These are phyloP conservation scores for Drosophila pectinifera DNA, from an alignment of 1,140 invertebrate genomes.

Conservation along the genomic window DNA sequence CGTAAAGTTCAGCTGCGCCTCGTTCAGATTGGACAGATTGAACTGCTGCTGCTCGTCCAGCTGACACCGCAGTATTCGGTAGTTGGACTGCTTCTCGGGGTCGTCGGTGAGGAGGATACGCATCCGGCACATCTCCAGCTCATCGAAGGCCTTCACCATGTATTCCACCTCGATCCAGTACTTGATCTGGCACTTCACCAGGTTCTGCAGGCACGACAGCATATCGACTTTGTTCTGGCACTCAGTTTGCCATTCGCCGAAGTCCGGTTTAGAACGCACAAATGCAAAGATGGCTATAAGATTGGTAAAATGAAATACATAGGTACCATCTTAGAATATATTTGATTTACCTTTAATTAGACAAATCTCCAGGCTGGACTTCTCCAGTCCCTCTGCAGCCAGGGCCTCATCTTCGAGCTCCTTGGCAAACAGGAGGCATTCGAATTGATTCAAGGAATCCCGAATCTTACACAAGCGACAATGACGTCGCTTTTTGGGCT, in stretches of 20 bases:
- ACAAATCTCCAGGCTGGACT: slow-evolving; percentile 77
- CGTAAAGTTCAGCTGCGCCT: slow-evolving; percentile 68
- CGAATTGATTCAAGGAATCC: slow-evolving; percentile 86
- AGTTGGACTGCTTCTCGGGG: slow-evolving; percentile 70
- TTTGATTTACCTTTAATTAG: slow-evolving; percentile 57
- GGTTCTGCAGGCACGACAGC: slow-evolving; percentile 88
- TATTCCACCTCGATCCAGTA: slow-evolving; percentile 83
- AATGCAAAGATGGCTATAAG: slow-evolving; percentile 60
- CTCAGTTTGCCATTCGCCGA: slow-evolving; percentile 26
- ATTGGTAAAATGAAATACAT: neutral
- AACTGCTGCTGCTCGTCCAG: slow-evolving; percentile 53
- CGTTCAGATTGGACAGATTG: slow-evolving; percentile 55
- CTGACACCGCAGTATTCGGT: slow-evolving; percentile 60
- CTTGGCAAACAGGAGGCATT: slow-evolving; percentile 86
- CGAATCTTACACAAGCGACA: slow-evolving; percentile 86
- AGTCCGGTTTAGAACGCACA: slow-evolving; percentile 37
- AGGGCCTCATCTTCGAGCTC: slow-evolving; percentile 74
- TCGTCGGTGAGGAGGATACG: slow-evolving; percentile 85
- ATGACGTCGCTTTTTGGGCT: slow-evolving; percentile 15
- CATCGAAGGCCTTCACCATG: slow-evolving; percentile 87
- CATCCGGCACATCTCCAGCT: slow-evolving; percentile 91
- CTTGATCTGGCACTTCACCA: slow-evolving; percentile 87
- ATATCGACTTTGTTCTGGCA: slow-evolving; percentile 86
- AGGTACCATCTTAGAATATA: neutral
- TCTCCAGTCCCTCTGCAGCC: slow-evolving; percentile 85